Conservation (phyloP, 2,888 invertebrate genomes). For the Rhamphomyia laevipes region DNA sequence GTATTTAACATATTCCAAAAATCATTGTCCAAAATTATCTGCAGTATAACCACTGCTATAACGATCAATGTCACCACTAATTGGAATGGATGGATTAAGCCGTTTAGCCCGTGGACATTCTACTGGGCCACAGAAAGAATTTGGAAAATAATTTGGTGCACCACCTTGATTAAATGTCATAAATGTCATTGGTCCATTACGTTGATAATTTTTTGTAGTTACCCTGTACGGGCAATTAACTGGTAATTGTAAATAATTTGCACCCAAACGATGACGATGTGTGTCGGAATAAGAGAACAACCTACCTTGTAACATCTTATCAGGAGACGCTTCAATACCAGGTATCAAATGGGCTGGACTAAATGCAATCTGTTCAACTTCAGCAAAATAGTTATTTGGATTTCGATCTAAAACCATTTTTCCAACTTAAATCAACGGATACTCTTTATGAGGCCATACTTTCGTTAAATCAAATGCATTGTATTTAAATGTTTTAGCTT, state of each 20-base stretch:
- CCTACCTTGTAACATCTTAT: constrained; percentile 84
- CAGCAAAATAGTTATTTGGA: constrained; percentile 85
- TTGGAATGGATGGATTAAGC: constrained; percentile 39
- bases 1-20: constrained; percentile 73
- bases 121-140: constrained; percentile 84
- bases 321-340: constrained; percentile 87
- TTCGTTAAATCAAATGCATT: constrained; percentile 94
- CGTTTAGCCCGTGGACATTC: constrained; percentile 52
- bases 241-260: constrained; percentile 85
- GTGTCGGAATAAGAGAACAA: constrained; percentile 86
- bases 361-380: constrained; percentile 88
- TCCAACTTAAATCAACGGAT: constrained; percentile 79
- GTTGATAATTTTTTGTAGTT: constrained; percentile 62
- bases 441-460: constrained; percentile 80
- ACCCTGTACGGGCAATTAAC: constrained; percentile 87
- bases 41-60: constrained; percentile 68
- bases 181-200: constrained; percentile 73
- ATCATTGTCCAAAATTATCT: constrained; percentile 76
- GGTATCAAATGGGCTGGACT: constrained; percentile 82
- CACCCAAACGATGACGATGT: constrained; percentile 80
- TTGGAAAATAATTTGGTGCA: constrained; percentile 92
- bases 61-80: constrained; percentile 66
- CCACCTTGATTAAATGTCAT: constrained; percentile 71
- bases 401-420: constrained; percentile 76
- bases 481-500: constrained; percentile 66